Evolutionary conservation across 2,888 invertebrate species (phyloP), one percentile per base, ranked within the genome.

Genomic region (Ceraclea dissimilis): DNA sequence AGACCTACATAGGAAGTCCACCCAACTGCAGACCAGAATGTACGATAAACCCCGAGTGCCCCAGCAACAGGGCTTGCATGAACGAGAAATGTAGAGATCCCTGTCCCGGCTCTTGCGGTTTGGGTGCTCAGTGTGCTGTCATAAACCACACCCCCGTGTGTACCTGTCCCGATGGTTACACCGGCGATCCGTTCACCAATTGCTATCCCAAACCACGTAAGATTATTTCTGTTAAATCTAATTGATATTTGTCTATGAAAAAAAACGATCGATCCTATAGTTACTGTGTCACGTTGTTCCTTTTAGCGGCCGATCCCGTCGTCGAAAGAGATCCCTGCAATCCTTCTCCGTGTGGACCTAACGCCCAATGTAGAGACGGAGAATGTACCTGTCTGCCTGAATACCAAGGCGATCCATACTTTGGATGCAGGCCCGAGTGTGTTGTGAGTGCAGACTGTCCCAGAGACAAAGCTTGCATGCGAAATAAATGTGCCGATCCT

Each of bases 381-480:
- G 69, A 80, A 58, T 90, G 90, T 65, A 80, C 79, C 22, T 92
- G 91, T 68, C 67, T 86, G 34, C 75, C 81, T 1, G 85, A 88
- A 65, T 89, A 85, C 66, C 81, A 81, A 62, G 91, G 90, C 26
- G 86, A 90, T 72, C 89, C 90, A 0, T 87, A 86, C 64, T 69
- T 80, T 46, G 86, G 84, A 44, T 91, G 90, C 67, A 79, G 88
- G 63, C 90, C 88, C 4, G 88, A 89, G 71, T 89, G 88, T 66
- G 81, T 84, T 0, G 80, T 83, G 44, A 87, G 86, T 65, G 80
- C 84, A 11, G 88, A 89, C 64, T 89, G 88, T 67, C 71, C 81
- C 57, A 76, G 83, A 49, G 78, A 81, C 63, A 74, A 82, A 64
- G 83, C 86, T 17, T 88, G 88, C 64, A 79, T 85, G 60, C 84